phyloP scores from a whole-genome alignment of 2,113 vertebrate species.

The Martes martes region DNA sequence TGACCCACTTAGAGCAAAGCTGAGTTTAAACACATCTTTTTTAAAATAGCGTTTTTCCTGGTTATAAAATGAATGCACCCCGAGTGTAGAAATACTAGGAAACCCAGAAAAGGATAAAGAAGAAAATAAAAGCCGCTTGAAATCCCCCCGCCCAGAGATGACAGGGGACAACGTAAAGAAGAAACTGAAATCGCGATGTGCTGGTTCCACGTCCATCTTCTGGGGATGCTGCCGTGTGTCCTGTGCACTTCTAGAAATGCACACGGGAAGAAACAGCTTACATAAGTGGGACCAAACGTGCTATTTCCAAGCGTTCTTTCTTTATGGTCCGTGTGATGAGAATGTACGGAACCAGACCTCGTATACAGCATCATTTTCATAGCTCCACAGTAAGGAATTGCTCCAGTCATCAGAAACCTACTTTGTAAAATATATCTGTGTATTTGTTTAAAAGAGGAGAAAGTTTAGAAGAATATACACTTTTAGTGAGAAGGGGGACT shows the following conservation, averaged over 20 bases:
- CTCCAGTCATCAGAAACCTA: neutral
- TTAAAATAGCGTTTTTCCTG: neutral
- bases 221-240: neutral
- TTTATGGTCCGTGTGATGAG: neutral
- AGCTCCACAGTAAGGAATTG: neutral
- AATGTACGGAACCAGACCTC: neutral
- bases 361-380: neutral
- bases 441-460: neutral
- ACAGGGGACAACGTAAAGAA: neutral
- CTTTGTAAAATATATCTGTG: neutral
- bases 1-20: neutral
- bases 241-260: neutral
- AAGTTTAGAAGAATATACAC: neutral
- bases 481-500: neutral
- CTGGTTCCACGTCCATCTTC: neutral
- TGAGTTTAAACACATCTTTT: neutral
- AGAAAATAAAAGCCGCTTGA: neutral
- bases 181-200: neutral
- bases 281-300: neutral
- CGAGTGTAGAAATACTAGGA: neutral
- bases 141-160: neutral
- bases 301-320: neutral
- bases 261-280: neutral
- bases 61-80: neutral
- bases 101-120: neutral